Conservation (phyloP, 2,888 invertebrate species). For the Drepana falcataria region DNA sequence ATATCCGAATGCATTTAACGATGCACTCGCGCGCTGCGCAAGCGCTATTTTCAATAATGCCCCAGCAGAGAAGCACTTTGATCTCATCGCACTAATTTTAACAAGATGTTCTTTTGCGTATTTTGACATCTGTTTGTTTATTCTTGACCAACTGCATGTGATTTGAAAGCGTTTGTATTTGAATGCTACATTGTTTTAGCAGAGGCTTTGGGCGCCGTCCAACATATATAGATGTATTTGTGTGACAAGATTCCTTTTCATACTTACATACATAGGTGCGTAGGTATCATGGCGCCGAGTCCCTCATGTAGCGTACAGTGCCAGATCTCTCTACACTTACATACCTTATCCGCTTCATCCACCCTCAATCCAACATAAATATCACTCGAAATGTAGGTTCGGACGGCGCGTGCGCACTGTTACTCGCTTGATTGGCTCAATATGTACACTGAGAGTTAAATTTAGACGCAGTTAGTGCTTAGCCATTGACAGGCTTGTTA, state of each 20-base stretch:
- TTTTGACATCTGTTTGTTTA: background rate
- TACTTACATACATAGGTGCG: too few relatives aligned
- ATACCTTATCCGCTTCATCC: too few relatives aligned
- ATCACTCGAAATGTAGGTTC: background rate
- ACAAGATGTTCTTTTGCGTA: background rate
- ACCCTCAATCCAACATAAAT: too few relatives aligned
- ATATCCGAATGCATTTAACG: slow-evolving; percentile 2
- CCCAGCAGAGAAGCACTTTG: slow-evolving; percentile 32
- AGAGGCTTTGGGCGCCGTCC: too few relatives aligned
- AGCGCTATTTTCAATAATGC: slow-evolving; percentile 35
- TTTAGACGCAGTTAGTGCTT: background rate
- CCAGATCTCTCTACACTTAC: too few relatives aligned
- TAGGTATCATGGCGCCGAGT: too few relatives aligned
- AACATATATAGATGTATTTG: too few relatives aligned
- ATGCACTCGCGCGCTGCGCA: slow-evolving; percentile 30
- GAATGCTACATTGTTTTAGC: background rate
- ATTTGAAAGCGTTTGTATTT: background rate
- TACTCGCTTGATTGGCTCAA: background rate
- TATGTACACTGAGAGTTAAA: background rate
- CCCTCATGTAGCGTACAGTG: too few relatives aligned
- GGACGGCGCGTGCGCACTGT: background rate
- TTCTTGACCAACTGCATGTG: background rate
- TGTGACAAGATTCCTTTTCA: too few relatives aligned
- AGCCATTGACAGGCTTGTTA: background rate
- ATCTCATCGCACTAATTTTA: background rate